Base-by-base conservation (phyloP, 1,140 invertebrate genomes). In the Mya arenaria region DNA sequence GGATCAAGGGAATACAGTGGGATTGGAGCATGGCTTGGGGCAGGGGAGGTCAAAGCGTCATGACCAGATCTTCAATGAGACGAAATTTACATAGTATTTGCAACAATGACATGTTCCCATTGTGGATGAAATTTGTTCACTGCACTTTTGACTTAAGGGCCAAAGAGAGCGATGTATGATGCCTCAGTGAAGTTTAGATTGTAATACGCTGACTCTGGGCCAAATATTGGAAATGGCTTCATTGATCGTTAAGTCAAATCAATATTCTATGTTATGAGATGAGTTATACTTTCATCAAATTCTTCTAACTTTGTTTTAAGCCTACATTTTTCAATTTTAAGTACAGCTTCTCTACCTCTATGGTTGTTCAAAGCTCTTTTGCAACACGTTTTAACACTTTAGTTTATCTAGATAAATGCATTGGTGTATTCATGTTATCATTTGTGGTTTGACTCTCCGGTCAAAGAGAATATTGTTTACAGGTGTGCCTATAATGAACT, bases 61-160 rank as follows among this genome's bases (percentile, higher is more conserved):
- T 68, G 65, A 17, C 15, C 36, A 71, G 55, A 28, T 23, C n/a
- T 28, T 28, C 37, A 65, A 13, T 58, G 55, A 34, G 66, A 15
- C n/a, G 75, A 68, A 17, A 68, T 58, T 30, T 75, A 69, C 48
- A 97, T 93, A 30, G 97, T 90, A 68, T 95, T 95, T 82, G 96
- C 96, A 96, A 96, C 96, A 65, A 95, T 94, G 10, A 95, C 95
- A 77, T 95, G 96, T 88, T 97, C 96, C 96, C 96, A 97, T 1
- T 96, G 96, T 87, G 96, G 96, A 10, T 95, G 96, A 91, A 97
- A 97, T 6, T 96, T 95, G 4, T 96, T 97, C 88, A 95, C 93
- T 17, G 92, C 92, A 82, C 94, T 94, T 80, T 75, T 63, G 36
- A 80, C 39, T 62, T 82, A 86, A 25, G 93, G 93, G 4, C 84